Evolutionary conservation across 2,113 vertebrate genomes (phyloP), one percentile per base, ranked within the genome.

Genomic region (Oxyura jamaicensis): DNA sequence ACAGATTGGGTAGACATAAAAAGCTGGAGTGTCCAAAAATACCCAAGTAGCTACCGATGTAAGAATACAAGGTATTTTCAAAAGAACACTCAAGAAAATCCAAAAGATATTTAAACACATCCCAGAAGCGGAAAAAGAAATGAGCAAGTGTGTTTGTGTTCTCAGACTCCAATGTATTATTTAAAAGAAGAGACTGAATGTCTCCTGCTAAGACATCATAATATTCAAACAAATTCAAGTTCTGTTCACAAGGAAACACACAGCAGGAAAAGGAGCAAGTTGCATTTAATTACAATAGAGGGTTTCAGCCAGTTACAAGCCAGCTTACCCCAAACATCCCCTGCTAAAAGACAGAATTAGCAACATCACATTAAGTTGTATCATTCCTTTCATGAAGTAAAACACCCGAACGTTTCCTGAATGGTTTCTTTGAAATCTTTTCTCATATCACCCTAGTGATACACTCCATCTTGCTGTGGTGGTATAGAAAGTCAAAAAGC

Each of bases 211-310:
- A 85, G 41, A 41, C 63, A 80, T 35, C 35, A 21, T 31, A 69
- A 73, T 12, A 88, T 46, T 66, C 72, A 77, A 74, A 80, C 20
- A 69, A 73, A 59, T 82, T 87, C 78, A 89, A 92, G 86, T 6
- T 7, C 59, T 76, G 36, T 53, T 90, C 82, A 83, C 69, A 96
- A 95, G 62, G 94, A 97, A 94, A 91, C 91, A 96, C 91, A 93
- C 46, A 86, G 88, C 79, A 90, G 65, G 75, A 90, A 93, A 93
- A 96, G 91, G 68, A 96, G 79, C 79, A 86, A 95, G 85, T 86
- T 90, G 79, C 42, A 94, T 96, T 97, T 96, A 96, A 96, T 96
- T 90, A 93, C 68, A 93, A 69, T 74, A 87, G 60, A 83, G 82
- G 67, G 76, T 85, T 95, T 81, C 90, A 88, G 84, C 71, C 79